A percentile compares a stretch with the other conserved stretches of the same genome.
Evolutionary conservation across 2,888 invertebrate genomes (phyloP).

Genomic region (Lamproptera curius): DNA sequence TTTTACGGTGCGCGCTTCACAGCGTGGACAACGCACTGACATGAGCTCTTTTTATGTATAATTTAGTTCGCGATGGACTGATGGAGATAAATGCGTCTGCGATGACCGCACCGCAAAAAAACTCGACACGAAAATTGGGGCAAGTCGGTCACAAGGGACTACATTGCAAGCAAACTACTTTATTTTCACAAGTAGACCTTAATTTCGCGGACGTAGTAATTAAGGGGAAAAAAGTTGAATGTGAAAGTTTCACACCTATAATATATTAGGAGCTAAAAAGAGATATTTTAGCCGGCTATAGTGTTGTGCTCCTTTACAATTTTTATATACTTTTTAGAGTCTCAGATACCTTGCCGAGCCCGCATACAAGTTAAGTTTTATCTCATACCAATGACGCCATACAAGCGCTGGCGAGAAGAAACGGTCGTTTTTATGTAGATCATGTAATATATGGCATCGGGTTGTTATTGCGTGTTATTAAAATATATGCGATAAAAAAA

Average conservation of each 20-base stretch:
- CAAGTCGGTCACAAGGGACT: conserved; percentile 48
- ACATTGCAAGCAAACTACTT: conserved; percentile 35
- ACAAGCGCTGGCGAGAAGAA: too few species aligned
- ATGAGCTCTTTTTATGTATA: conserved; percentile 24
- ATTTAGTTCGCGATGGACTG: conserved; percentile 35
- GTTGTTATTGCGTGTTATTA: too few species aligned
- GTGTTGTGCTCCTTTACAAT: too few species aligned
- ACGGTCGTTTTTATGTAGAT: too few species aligned
- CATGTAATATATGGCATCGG: too few species aligned
- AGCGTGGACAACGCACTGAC: conserved; percentile 19
- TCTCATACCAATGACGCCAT: too few species aligned
- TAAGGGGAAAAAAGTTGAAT: conserved; percentile 33
- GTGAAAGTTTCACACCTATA: conserved; percentile 35
- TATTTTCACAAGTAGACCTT: conserved; percentile 35
- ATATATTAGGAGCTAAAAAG: conserved; percentile 6
- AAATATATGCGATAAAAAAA: too few species aligned
- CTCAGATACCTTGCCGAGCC: too few species aligned
- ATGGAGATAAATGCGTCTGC: conserved; percentile 60
- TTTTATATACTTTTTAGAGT: too few species aligned
- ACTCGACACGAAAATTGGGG: conserved; percentile 52
- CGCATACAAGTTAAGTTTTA: too few species aligned
- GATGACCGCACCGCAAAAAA: conserved; percentile 44
- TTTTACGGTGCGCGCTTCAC: conserved; percentile 22
- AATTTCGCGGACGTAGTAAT: conserved; percentile 43
- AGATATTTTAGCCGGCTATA: conserved; percentile 4